Evolutionary conservation across 2,888 invertebrate genomes (phyloP).

Genomic region (Himalopsyche kuldschensis): DNA sequence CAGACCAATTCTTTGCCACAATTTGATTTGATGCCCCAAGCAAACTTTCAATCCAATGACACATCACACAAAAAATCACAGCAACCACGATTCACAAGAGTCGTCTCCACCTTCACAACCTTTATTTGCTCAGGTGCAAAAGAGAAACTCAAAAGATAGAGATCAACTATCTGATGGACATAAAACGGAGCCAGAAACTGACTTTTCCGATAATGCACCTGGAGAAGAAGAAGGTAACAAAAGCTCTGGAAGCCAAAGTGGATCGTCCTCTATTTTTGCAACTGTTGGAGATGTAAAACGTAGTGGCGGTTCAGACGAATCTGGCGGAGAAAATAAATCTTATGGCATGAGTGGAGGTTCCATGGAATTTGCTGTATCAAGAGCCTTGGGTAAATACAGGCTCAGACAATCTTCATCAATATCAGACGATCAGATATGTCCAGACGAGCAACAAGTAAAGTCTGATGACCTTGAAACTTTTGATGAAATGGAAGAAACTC

Average conservation of each 20-base stretch:
- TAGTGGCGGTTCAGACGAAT: constrained; percentile 63
- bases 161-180: constrained; percentile 55
- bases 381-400: constrained; percentile 79
- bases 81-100: constrained; percentile 28
- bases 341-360: constrained; percentile 65
- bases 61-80: constrained; percentile 2
- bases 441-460: constrained; percentile 42
- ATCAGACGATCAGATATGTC: constrained; percentile 66
- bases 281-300: constrained; percentile 76
- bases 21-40: constrained; percentile 41
- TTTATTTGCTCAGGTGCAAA: constrained; percentile 58
- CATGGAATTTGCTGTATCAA: constrained; percentile 82
- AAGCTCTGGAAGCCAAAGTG: constrained; percentile 63
- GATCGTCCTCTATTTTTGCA: constrained; percentile 68
- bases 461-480: constrained; percentile 29
- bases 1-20: constrained; percentile 43
- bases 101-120: constrained; percentile 45
- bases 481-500: constrained; percentile 38
- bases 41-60: constrained; percentile 30
- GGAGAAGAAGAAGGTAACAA: constrained; percentile 65
- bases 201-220: constrained; percentile 61
- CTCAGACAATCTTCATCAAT: constrained; percentile 72
- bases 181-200: constrained; percentile 62
- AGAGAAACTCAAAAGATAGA: constrained; percentile 53
- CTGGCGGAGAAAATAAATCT: constrained; percentile 58